Percentiles rank a stretch among this genome's conserved stretches.
Evolutionary conservation across 2,113 vertebrate genomes (phyloP).

Genomic region (Pseudolaguvia tuberculata): DNA sequence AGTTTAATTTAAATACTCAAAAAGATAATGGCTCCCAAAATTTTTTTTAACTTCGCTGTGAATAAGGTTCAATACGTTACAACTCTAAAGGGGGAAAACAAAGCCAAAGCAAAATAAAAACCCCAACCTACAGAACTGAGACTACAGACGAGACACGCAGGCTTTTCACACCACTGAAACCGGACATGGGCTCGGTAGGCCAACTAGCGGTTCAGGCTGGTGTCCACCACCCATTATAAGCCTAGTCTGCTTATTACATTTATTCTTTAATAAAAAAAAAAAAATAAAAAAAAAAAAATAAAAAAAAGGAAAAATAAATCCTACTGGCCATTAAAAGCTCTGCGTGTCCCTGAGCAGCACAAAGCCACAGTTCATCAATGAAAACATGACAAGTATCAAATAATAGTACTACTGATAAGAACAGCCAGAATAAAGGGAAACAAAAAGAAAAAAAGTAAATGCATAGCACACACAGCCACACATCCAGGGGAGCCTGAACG

Average conservation of each 20-base stretch:
- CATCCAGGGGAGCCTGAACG: slow-evolving; percentile 88
- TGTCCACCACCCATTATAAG: not conserved
- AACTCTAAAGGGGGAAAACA: slow-evolving; percentile 68
- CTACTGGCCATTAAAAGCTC: slow-evolving; percentile 1
- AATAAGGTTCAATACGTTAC: slow-evolving; percentile 91
- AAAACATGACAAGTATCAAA: slow-evolving; percentile 31
- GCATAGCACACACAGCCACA: slow-evolving; percentile 94
- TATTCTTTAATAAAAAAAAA: not conserved
- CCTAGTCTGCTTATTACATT: not conserved
- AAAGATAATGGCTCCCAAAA: slow-evolving; percentile 87
- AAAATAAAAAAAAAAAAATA: not conserved
- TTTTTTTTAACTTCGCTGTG: slow-evolving; percentile 68
- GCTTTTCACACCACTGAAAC: slow-evolving; percentile 57
- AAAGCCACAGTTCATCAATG: slow-evolving; percentile 40
- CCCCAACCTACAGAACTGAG: slow-evolving; percentile 87
- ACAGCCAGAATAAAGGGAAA: slow-evolving; percentile 68
- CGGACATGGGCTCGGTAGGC: not conserved
- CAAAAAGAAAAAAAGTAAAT: slow-evolving; percentile 81
- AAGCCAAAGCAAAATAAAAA: slow-evolving; percentile 70
- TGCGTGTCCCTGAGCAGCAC: slow-evolving; percentile 38
- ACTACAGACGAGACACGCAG: slow-evolving; percentile 66
- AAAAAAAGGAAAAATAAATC: not conserved
- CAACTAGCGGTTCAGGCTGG: not conserved
- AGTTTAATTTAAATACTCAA: slow-evolving; percentile 82
- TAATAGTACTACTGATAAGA: slow-evolving; percentile 66